A percentile compares a stretch with the other conserved stretches of the same genome.
Conservation (phyloP, 2,797 vertebrate genomes). For the Bovichtus diacanthus region DNA sequence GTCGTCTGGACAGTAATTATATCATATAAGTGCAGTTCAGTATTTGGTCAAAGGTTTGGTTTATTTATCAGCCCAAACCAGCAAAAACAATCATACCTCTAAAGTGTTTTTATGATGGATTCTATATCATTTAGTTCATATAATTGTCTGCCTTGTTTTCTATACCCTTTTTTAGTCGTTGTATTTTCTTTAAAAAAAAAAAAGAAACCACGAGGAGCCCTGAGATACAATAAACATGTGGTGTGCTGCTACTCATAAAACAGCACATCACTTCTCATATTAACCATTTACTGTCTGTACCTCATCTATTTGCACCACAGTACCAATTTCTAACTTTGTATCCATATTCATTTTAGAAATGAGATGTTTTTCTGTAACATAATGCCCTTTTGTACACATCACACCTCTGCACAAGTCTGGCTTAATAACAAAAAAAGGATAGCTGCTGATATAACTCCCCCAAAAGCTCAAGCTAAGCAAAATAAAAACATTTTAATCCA, state of each 20-base stretch:
- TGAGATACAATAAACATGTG: constrained; percentile 1
- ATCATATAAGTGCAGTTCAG: constrained; percentile 6
- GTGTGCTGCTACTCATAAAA: neutral
- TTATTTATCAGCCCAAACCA: constrained; percentile 9
- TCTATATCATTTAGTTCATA: neutral
- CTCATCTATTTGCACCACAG: neutral
- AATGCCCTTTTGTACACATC: neutral
- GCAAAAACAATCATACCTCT: neutral
- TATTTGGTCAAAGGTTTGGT: constrained; percentile 32
- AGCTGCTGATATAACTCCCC: neutral
- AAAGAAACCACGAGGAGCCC: neutral
- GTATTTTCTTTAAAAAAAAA: neutral
- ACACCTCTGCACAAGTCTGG: constrained; percentile 3
- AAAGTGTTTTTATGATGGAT: neutral
- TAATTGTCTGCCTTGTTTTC: neutral
- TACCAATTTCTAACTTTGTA: neutral
- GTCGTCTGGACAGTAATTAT: constrained; percentile 17
- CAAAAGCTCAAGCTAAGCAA: constrained; percentile 8
- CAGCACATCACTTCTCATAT: neutral
- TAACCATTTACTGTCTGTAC: neutral
- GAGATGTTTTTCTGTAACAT: neutral
- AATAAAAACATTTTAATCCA: neutral
- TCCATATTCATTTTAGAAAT: neutral
- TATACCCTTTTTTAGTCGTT: neutral
- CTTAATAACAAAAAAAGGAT: neutral